These are phyloP conservation scores for Xestia ashworthii DNA, from an alignment of 2,888 invertebrate species.

Conservation along the genomic window DNA sequence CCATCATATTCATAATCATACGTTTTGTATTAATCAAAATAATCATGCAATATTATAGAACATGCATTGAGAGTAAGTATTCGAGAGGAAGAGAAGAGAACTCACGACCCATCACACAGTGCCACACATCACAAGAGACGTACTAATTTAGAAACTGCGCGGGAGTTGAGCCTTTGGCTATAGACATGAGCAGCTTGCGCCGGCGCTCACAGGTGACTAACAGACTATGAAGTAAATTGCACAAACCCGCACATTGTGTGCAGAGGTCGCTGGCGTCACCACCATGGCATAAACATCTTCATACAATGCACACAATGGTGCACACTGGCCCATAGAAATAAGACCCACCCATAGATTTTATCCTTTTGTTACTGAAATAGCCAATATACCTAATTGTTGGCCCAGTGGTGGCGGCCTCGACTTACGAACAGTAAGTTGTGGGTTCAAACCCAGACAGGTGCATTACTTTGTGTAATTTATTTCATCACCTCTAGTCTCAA, in stretches of 20 bases:
- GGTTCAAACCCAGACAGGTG: no score
- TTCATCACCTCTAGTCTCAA: no score
- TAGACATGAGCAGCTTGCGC: constrained; percentile 50
- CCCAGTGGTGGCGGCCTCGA: no score
- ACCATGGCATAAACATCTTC: constrained; percentile 47
- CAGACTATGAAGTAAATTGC: constrained; percentile 36
- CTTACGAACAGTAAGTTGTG: no score
- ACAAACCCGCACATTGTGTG: constrained; percentile 34
- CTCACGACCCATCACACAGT: constrained; percentile 78
- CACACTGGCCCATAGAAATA: constrained; percentile 26
- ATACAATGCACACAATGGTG: constrained; percentile 45
- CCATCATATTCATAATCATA: constrained; percentile 2
- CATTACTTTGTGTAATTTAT: no score
- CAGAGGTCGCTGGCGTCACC: constrained; percentile 60
- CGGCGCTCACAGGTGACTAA: constrained; percentile 65
- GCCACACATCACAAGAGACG: constrained; percentile 66
- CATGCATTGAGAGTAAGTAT: constrained; percentile 29
- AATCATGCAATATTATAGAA: constrained; percentile 33
- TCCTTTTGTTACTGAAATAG: constrained; percentile 43
- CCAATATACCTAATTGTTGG: background rate
- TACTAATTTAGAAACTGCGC: constrained; percentile 50
- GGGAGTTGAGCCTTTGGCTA: constrained; percentile 4
- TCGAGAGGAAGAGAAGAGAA: constrained; percentile 58
- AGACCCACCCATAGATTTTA: constrained; percentile 53
- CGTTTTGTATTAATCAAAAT: constrained; percentile 6